Base-by-base conservation (phyloP, 23 tunicate species). In the Trididemnum clinides region DNA sequence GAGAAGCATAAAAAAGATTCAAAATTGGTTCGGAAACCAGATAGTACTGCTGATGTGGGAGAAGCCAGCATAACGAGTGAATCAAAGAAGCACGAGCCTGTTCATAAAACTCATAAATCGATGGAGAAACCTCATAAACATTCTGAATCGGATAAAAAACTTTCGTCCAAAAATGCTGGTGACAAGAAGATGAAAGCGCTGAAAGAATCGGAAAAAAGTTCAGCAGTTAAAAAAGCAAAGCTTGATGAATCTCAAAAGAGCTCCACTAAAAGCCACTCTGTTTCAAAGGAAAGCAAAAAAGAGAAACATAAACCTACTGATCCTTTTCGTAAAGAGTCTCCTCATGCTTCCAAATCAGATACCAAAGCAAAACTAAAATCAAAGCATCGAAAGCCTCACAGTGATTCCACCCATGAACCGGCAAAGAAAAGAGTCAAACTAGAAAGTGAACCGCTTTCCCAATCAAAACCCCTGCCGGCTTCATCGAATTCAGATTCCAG, bases 211-310 rank as follows among this genome's bases (percentile, higher is more conserved):
- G n/a, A n/a, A n/a, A n/a, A n/a, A n/a, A n/a, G n/a, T n/a, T n/a
- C n/a, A n/a, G n/a, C n/a, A n/a, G n/a, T n/a, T n/a, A n/a, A n/a
- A n/a, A n/a, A 81, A 2, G 37, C 28, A 20, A 51, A 36, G 23
- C 64, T 36, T 59, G 66, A 28, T 34, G 26, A 37, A 63, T 23
- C 12, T 33, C 20, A 6, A 64, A 83, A n/a, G 78, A 83, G 21
- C 23, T 4, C 22, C 5, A 10, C 66, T 3, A 21, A 51, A 33
- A n/a, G 73, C 44, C 57, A 38, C 25, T 30, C 33, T 34, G n/a
- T 20, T 15, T 4, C 38, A 7, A 54, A 59, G 25, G 78, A 77
- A 77, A 25, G 22, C n/a, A 81, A 81, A 28, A 83, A 83, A 66
- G 80, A 37, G 25, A 73, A 73, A 28, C 80, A 2, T 54, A 37